Evolutionary conservation across 2,888 invertebrate genomes (phyloP), one percentile per base, ranked within the genome.

Genomic region (Scaptomyza flava): DNA sequence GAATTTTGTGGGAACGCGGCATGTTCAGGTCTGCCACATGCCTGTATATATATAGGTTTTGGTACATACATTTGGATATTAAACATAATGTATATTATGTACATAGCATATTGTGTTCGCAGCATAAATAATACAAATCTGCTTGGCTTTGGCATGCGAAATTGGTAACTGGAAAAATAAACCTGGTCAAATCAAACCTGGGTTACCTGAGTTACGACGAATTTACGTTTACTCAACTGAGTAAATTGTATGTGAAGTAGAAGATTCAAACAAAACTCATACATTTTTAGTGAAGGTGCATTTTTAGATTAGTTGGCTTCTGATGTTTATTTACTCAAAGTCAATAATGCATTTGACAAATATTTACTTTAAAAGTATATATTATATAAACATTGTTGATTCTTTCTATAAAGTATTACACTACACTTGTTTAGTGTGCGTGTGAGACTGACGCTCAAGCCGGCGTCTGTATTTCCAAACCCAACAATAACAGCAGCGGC

Each of bases 101-200:
- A 34, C 51, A 36, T 43, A 36, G 50, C 47, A 63, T 59, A 61
- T 72, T 75, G 72, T 59, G 67, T 66, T 63, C 52, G 69, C 65
- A 62, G 69, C 64, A 79, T 78, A 79, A 78, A 78, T 69, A 79
- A 79, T 68, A 68, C 70, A 80, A 68, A 72, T 73, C 65, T 68
- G 66, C 72, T 52, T 70, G 75, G 70, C 77, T 65, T 59, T 62
- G 65, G 69, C 61, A 71, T 65, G 65, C 46, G 72, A 73, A 53
- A 65, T 65, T 61, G 65, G 43, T 68, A 47, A 63, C 73, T 72
- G 50, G 57, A 45, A 56, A 51, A 47, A 57, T 43, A 43, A 17
- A 52, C 38, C 11, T 30, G 48, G 48, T 30, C 30, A 30, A 59
- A 60, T 60, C 62, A 43, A 42, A 42, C 31, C 14, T 38, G 14